phyloP scores from a whole-genome alignment of 2,888 invertebrate species.

The Sarcophaga variegata region DNA sequence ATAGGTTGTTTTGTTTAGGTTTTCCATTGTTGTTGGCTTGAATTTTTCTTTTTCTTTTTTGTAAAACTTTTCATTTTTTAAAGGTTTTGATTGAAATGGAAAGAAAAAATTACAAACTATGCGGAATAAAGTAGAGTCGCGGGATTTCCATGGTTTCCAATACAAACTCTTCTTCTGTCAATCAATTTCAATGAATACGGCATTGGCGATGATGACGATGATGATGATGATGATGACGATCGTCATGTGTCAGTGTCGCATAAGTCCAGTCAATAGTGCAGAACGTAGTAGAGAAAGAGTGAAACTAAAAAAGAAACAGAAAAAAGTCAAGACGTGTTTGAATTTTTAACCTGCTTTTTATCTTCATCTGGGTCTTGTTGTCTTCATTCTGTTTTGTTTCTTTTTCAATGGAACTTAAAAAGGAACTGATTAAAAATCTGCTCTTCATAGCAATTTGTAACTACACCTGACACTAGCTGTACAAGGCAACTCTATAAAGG shows the following conservation, averaged over 20 bases:
- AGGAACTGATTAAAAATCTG: neutral
- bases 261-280: slow-evolving; percentile 9
- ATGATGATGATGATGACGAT: slow-evolving; percentile 18
- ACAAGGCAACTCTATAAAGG: too few species aligned
- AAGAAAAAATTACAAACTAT: too few species aligned
- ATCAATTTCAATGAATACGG: slow-evolving; percentile 5
- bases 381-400: neutral
- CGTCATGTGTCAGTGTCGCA: slow-evolving; percentile 2
- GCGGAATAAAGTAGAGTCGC: slow-evolving; percentile 6
- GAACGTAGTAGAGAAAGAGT: slow-evolving; percentile 4
- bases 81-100: slow-evolving; percentile 10
- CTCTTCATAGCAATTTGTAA: neutral
- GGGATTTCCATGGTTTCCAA: slow-evolving; percentile 15
- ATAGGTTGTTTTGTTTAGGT: slow-evolving; percentile 45
- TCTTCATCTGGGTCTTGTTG: neutral
- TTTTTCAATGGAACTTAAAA: neutral
- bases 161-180: slow-evolving; percentile 25
- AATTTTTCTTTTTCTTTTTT: slow-evolving; percentile 6
- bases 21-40: slow-evolving; percentile 23
- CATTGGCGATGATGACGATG: too few species aligned
- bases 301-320: neutral
- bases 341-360: slow-evolving; percentile 13
- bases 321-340: slow-evolving; percentile 1
- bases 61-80: neutral
- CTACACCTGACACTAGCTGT: neutral